These are phyloP conservation scores for Holothuria leucospilota DNA, from an alignment of 53 echinoderm and acorn worm species.

Conservation along the genomic window DNA sequence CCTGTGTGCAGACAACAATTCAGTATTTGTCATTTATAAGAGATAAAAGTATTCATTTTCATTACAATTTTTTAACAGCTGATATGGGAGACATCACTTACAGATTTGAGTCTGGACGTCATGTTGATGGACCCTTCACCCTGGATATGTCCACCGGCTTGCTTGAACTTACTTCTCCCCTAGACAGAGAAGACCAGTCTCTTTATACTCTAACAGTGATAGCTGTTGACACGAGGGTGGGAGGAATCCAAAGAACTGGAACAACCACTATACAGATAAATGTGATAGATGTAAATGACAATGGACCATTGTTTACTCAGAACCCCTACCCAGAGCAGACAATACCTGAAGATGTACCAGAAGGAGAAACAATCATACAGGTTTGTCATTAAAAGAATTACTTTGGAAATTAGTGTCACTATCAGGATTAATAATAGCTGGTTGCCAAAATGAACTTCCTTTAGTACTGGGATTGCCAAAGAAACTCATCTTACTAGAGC, in stretches of 20 bases:
- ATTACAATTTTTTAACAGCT: not conserved
- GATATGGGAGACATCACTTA: constrained; percentile 59
- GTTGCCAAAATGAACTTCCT: too few relatives aligned
- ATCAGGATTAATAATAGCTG: too few relatives aligned
- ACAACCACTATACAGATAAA: constrained; percentile 71
- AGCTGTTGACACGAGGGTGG: constrained; percentile 62
- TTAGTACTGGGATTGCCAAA: too few relatives aligned
- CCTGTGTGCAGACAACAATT: too few relatives aligned
- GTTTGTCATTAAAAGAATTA: not conserved
- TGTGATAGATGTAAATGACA: constrained; percentile 89
- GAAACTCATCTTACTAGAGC: too few relatives aligned
- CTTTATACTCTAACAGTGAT: constrained; percentile 69
- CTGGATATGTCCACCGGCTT: constrained; percentile 70
- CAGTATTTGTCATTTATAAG: too few relatives aligned
- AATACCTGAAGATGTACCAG: constrained; percentile 22
- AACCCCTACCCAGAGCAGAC: constrained; percentile 42
- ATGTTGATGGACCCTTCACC: constrained; percentile 77
- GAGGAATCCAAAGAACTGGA: constrained; percentile 35
- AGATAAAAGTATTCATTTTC: too few relatives aligned
- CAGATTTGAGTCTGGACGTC: constrained; percentile 62
- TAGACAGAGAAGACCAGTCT: constrained; percentile 77
- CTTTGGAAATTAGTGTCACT: too few relatives aligned
- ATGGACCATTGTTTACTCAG: constrained; percentile 70
- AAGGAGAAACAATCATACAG: constrained; percentile 19
- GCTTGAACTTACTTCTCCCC: constrained; percentile 63